Conservation (phyloP, 2,888 invertebrate genomes). For the Pogonocherus hispidulus region DNA sequence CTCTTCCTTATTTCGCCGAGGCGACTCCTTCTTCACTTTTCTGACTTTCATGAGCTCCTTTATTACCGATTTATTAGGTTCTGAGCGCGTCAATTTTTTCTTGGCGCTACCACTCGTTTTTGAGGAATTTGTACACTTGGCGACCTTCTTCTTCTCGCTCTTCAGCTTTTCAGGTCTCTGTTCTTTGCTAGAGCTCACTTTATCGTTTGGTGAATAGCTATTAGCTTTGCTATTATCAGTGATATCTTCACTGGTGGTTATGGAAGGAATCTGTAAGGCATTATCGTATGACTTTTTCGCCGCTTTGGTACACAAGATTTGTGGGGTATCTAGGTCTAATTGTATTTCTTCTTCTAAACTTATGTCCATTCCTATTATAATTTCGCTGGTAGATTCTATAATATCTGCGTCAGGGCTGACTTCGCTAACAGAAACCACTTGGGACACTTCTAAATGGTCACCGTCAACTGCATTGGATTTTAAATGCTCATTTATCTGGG, state of each 20-base stretch:
- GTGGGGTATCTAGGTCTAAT: slow-evolving; percentile 46
- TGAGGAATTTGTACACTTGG: slow-evolving; percentile 26
- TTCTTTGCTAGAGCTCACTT: slow-evolving; percentile 46
- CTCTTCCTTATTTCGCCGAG: slow-evolving; percentile 20
- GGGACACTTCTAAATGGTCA: slow-evolving; percentile 20
- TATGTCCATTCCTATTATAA: slow-evolving; percentile 55
- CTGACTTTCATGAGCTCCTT: slow-evolving; percentile 17
- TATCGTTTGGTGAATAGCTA: slow-evolving; percentile 36
- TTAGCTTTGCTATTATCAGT: slow-evolving; percentile 34
- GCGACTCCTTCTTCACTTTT: slow-evolving; percentile 14
- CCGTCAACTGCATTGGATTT: slow-evolving; percentile 28
- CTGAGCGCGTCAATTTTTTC: slow-evolving; percentile 7
- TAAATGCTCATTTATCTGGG: slow-evolving; percentile 32
- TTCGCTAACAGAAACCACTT: slow-evolving; percentile 23
- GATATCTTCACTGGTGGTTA: slow-evolving; percentile 52
- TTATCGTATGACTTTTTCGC: slow-evolving; percentile 58
- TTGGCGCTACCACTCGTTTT: slow-evolving; percentile 4
- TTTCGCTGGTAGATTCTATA: slow-evolving; percentile 48
- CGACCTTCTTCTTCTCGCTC: slow-evolving; percentile 18
- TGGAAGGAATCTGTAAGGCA: slow-evolving; percentile 53
- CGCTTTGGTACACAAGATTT: slow-evolving; percentile 55
- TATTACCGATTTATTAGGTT: slow-evolving; percentile 26
- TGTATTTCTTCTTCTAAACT: slow-evolving; percentile 53
- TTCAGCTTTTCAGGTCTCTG: slow-evolving; percentile 22
- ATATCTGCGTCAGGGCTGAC: slow-evolving; percentile 38